Base-by-base conservation (phyloP, 2,797 vertebrate species). In the Bryconaethiops microstoma region DNA sequence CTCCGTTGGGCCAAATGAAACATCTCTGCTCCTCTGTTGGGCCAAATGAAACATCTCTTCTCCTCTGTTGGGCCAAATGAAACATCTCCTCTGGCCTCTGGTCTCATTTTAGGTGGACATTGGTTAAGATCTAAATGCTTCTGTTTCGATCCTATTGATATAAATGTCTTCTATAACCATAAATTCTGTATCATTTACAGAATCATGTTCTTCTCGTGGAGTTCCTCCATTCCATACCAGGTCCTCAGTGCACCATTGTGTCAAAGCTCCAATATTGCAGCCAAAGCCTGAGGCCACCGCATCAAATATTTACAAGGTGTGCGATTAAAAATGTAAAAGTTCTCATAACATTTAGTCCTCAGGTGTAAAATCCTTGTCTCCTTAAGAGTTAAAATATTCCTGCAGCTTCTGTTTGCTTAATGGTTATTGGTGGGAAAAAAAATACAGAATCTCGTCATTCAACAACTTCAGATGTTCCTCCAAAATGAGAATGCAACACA, bases 281-380 rank as follows among this genome's bases (percentile, higher is more conserved):
- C 81, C 48, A 67, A 77, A 69, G n/a, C 63, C 25, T 40, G 55
- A 54, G 63, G 57, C 70, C 19, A 48, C 54, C 21, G 42, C 80
- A 86, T 86, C 68, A 86, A 86, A 82, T 82, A 86, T 86, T 86
- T 73, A 86, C 55, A 75, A 76, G 59, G 78, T 65, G 63, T 42
- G 5, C 10, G 75, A 84, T 82, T 81, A 86, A 86, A 82, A 82
- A 84, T 86, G 67, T 70, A 86, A 62, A 67, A 29, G 71, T 42
- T 73, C 77, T 68, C 76, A 80, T 48, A 80, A 59, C 42, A 25
- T 10, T 63, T 19, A 1, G 29, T 69, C 62, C 29, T 39, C 40
- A 39, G 40, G 63, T 4, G 52, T 54, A 29, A 29, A 29, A 3
- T 29, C 29, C 29, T 29, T 48, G 68, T 2, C 65, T 80, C 39